phyloP scores from a whole-genome alignment of 2,797 vertebrate genomes.

The Coccyzus lansbergi region DNA sequence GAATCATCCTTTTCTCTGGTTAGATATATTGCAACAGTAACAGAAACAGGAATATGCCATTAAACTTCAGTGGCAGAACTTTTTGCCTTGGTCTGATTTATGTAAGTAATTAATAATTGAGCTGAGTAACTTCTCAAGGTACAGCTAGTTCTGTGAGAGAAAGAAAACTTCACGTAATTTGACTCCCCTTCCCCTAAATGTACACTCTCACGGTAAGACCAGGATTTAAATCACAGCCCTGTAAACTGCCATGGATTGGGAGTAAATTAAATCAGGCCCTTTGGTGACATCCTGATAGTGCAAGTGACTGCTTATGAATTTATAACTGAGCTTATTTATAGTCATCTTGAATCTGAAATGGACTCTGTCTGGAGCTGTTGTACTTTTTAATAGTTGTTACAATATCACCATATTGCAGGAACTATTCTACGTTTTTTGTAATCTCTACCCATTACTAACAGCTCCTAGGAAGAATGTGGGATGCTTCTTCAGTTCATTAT shows the following conservation, averaged over 20 bases:
- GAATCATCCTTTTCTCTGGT: not conserved
- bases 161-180: not conserved
- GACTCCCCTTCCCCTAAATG: not conserved
- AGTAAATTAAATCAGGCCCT: slow-evolving; percentile 14
- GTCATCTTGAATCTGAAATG: not conserved
- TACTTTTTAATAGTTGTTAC: not conserved
- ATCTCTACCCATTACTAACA: not conserved
- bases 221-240: slow-evolving; percentile 14
- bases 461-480: not conserved
- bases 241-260: not conserved
- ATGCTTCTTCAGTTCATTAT: not conserved
- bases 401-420: not conserved
- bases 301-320: not conserved
- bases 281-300: not conserved
- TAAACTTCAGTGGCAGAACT: not conserved
- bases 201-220: not conserved
- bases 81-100: not conserved
- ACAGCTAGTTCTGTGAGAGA: not conserved
- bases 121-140: not conserved
- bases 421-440: not conserved
- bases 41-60: not conserved
- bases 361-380: not conserved
- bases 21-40: not conserved
- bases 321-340: not conserved
- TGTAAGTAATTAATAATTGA: not conserved